Base-by-base conservation (phyloP, 2,797 vertebrate species). In the Avahi laniger region DNA sequence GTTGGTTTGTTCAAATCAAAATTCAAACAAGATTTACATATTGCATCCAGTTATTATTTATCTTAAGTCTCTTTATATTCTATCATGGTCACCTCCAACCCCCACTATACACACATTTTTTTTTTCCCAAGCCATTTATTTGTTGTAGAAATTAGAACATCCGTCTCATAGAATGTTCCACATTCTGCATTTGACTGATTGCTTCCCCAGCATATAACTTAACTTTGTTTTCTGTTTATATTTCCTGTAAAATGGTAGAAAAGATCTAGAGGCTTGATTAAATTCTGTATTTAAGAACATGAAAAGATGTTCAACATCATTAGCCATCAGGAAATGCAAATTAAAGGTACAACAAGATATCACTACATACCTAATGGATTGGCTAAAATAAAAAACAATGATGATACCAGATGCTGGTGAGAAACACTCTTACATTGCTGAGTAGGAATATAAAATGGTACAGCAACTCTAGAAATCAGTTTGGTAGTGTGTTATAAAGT, bases 1-100 rank as follows among this genome's bases (percentile, higher is more conserved):
- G 67, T 28, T n/a, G n/a, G 43, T 80, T 89, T 94, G 61, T 83
- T 93, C 72, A 84, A 73, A 79, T 65, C 28, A 76, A 90, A 84
- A 95, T 84, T 46, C 81, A 96, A 96, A 92, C 41, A 95, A 87
- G 30, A 30, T 41, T 43, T 52, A 88, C 18, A 41, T 41, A 7
- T 41, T 91, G 18, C 26, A 94, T 48, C 22, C 78, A 54, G 59
- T 78, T 76, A 84, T 69, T 80, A 75, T 94, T 78, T 90, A 43
- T 92, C 12, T 87, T 69, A 81, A 78, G 50, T 80, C 43, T 88
- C 38, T 41, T 85, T 30, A 78, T 28, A 72, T 75, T 63, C 65
- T 78, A 22, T 48, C 79, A 89, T 4, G 13, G 38, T 93, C n/a
- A 50, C 35, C 18, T 17, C 52, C 3, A 57, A 4, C 10, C 2